Conservation (phyloP, 2,797 vertebrate genomes). For the Danionella dracula region DNA sequence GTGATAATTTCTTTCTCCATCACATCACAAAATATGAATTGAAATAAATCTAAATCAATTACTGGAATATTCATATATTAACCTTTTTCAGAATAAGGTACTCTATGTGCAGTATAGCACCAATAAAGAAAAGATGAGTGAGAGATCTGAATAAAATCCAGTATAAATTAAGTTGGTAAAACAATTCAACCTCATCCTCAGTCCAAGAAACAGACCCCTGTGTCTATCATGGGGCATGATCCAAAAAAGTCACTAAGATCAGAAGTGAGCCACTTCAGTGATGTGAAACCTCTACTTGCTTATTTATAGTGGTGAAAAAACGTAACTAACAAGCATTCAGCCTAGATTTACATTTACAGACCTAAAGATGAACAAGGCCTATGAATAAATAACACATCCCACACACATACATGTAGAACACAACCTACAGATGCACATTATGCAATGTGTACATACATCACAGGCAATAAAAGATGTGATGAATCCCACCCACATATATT, state of each 20-base stretch:
- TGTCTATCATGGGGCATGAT: not conserved
- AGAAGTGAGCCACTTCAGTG: not conserved
- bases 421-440: conserved; percentile 30
- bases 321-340: conserved; percentile 13
- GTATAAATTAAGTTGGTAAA: too few species aligned
- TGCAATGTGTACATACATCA: conserved; percentile 14
- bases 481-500: conserved; percentile 19
- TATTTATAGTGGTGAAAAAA: conserved; percentile 25
- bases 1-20: too few species aligned
- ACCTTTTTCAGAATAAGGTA: too few species aligned
- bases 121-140: too few species aligned
- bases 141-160: too few species aligned
- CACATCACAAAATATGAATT: too few species aligned
- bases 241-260: not conserved
- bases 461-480: conserved; percentile 9
- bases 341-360: conserved; percentile 10
- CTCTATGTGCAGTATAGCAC: too few species aligned
- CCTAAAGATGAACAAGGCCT: not conserved
- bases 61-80: too few species aligned
- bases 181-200: not conserved
- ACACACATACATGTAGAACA: conserved; percentile 9
- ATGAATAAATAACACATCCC: conserved; percentile 34
- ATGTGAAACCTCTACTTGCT: not conserved
- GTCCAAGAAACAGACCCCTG: not conserved
- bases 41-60: too few species aligned